Percentiles rank a stretch among this genome's conserved stretches.
These are phyloP conservation scores for Ectropis grisescens DNA, from an alignment of 1,140 invertebrate genomes.

Conservation along the genomic window DNA sequence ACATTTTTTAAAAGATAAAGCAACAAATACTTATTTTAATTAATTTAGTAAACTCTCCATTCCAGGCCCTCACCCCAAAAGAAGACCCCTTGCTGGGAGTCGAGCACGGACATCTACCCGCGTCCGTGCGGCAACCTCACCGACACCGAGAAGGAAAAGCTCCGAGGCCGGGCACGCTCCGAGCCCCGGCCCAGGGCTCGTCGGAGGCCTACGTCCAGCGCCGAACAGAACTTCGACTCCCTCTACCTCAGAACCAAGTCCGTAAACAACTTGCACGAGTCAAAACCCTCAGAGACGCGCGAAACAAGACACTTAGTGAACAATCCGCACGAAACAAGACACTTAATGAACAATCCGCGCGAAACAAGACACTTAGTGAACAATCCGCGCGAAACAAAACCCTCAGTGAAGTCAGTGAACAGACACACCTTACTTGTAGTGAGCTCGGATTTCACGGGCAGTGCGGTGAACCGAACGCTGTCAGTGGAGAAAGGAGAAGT, in stretches of 20 bases:
- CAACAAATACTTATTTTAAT: too few relatives aligned
- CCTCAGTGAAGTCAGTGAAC: too few relatives aligned
- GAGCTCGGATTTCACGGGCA: conserved; percentile 74
- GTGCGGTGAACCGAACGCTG: conserved; percentile 71
- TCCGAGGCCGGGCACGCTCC: conserved; percentile 69
- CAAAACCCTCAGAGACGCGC: neutral
- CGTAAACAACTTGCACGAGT: conserved; percentile 39
- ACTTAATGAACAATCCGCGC: neutral
- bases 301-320: too few relatives aligned
- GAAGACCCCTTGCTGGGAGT: conserved; percentile 81
- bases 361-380: neutral
- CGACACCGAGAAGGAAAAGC: conserved; percentile 77
- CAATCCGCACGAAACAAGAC: too few relatives aligned
- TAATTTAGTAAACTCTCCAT: too few relatives aligned
- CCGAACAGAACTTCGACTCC: conserved; percentile 77
- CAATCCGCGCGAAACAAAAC: conserved; percentile 5
- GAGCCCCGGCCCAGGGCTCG: conserved; percentile 67
- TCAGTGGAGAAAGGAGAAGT: conserved; percentile 80
- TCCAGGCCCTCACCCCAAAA: conserved; percentile 56
- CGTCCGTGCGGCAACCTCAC: conserved; percentile 80
- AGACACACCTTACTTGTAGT: conserved; percentile 79
- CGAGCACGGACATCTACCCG: conserved; percentile 82
- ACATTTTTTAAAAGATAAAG: too few relatives aligned
- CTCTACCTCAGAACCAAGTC: conserved; percentile 76
- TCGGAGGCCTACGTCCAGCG: conserved; percentile 60